phyloP scores from a whole-genome alignment of 2,888 invertebrate genomes.

The Caenorhabditis sp. region DNA sequence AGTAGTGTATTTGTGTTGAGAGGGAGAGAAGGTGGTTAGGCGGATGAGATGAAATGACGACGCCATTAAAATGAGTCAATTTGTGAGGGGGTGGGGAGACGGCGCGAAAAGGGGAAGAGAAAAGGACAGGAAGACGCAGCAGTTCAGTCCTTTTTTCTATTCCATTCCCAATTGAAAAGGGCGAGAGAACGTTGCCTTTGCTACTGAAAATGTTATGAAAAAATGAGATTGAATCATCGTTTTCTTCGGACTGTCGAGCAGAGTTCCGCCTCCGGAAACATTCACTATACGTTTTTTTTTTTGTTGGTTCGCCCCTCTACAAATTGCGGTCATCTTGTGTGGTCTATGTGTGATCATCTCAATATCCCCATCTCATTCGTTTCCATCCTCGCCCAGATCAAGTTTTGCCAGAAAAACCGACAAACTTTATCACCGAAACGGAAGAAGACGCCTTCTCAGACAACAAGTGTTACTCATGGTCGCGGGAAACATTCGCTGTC shows the following conservation, averaged over 20 bases:
- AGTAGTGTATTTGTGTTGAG: not conserved
- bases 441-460: constrained; percentile 7
- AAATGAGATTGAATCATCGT: no score
- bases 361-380: not conserved
- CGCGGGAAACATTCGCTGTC: not conserved
- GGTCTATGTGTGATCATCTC: constrained; percentile 8
- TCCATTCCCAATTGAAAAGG: no score
- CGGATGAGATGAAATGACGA: constrained; percentile 21
- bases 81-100: constrained; percentile 18
- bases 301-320: no score
- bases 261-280: no score
- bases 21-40: no score
- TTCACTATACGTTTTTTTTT: no score
- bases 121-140: not conserved
- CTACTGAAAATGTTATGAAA: no score
- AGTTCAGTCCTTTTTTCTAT: not conserved
- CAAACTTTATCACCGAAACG: constrained; percentile 43
- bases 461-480: constrained; percentile 38
- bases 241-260: no score
- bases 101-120: constrained; percentile 14
- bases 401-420: constrained; percentile 24
- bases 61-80: constrained; percentile 50
- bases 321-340: not conserved
- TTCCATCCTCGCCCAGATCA: constrained; percentile 8
- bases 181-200: no score